These are phyloP conservation scores for Syndactyla subalaris DNA, from an alignment of 2,797 vertebrate genomes.

Conservation along the genomic window DNA sequence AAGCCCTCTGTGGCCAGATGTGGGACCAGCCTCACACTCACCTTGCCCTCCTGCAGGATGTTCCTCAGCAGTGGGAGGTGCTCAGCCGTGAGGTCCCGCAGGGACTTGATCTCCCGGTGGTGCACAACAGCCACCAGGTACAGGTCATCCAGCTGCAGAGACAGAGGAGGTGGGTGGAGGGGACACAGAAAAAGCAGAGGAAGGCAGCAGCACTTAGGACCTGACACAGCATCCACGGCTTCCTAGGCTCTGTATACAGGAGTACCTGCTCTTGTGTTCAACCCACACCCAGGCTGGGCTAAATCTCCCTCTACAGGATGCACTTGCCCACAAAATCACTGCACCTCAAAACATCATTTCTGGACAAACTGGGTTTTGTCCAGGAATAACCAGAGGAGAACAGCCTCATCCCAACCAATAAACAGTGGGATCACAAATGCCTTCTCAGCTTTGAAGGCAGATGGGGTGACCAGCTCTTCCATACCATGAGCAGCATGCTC, in stretches of 20 bases:
- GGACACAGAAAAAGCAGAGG: not conserved
- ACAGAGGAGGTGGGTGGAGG: not conserved
- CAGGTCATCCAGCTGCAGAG: constrained; percentile 87
- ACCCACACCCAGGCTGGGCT: not conserved
- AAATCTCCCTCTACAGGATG: not conserved
- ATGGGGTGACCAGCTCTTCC: not conserved
- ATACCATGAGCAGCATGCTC: rapidly evolving
- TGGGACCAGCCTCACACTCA: constrained; percentile 37
- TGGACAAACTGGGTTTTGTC: not conserved
- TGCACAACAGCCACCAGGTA: constrained; percentile 90
- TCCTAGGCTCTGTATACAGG: not conserved
- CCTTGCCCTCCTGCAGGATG: constrained; percentile 86
- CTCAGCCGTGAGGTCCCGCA: constrained; percentile 86
- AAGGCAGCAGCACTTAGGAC: not conserved
- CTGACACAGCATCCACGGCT: not conserved
- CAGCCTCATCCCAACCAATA: not conserved
- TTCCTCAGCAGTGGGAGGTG: constrained; percentile 89
- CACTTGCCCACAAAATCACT: not conserved
- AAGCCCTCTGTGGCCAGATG: rapidly evolving
- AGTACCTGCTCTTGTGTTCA: rapidly evolving
- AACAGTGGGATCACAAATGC: not conserved
- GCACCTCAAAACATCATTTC: not conserved
- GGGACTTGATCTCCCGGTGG: constrained; percentile 81
- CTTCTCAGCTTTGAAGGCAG: not conserved
- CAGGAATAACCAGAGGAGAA: not conserved